A percentile compares a stretch with the other conserved stretches of the same genome.
Evolutionary conservation across 2,797 vertebrate genomes (phyloP).

Genomic region (Falco peregrinus): DNA sequence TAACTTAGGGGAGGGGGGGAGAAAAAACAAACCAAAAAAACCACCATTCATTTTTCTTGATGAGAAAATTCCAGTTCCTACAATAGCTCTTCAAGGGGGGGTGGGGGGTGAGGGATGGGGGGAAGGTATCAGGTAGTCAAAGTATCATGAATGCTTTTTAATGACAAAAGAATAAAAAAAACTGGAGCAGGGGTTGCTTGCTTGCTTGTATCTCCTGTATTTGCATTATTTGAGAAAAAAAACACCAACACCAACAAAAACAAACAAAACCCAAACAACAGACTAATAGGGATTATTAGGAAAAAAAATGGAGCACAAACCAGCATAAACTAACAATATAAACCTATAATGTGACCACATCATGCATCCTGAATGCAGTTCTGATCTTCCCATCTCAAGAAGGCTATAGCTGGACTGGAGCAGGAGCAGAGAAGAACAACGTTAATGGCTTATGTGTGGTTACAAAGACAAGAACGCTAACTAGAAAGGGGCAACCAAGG

Average conservation of each 20-base stretch:
- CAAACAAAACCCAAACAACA: neutral
- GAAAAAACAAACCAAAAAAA: neutral
- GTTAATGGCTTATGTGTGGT: fast-evolving
- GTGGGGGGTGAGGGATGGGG: too few species aligned
- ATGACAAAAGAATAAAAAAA: neutral
- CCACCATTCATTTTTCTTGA: neutral
- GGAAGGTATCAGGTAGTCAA: neutral
- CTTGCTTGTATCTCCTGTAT: neutral
- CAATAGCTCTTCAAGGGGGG: neutral
- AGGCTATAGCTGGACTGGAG: neutral
- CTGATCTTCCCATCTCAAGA: neutral
- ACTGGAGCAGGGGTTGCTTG: fast-evolving
- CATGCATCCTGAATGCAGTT: neutral
- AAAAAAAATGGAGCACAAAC: neutral
- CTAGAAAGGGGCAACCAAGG: neutral
- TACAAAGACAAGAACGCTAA: neutral
- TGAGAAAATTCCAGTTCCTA: neutral
- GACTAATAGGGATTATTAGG: neutral
- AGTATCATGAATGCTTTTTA: neutral
- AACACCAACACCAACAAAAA: too few species aligned
- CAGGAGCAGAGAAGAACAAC: neutral
- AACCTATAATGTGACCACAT: neutral
- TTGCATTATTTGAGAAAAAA: neutral
- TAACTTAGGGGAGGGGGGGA: neutral
- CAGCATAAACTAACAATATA: neutral